A percentile compares a stretch with the other conserved stretches of the same genome.
These are phyloP conservation scores for Ammodytes marinus DNA, from an alignment of 2,113 vertebrate species.

Conservation along the genomic window DNA sequence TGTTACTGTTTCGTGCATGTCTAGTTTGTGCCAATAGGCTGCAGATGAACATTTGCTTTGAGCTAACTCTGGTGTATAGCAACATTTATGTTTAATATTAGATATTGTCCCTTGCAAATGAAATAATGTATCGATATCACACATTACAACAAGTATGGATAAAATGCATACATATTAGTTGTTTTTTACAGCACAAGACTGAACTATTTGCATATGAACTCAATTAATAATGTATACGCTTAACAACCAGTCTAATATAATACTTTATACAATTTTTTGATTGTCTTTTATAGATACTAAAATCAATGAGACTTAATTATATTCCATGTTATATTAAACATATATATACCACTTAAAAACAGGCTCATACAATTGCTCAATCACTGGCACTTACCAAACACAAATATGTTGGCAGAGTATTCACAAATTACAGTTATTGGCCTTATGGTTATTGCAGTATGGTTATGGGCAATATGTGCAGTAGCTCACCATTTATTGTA, in stretches of 20 bases:
- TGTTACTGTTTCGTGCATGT: too few species aligned
- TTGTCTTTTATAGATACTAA: not conserved
- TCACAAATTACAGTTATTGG: not conserved
- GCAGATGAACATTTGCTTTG: not conserved
- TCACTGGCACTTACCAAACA: not conserved
- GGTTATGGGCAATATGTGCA: not conserved
- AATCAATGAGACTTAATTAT: not conserved
- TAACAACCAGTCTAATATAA: constrained; percentile 1
- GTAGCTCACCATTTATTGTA: not conserved
- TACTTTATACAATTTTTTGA: not conserved
- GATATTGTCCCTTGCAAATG: not conserved
- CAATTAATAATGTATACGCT: not conserved
- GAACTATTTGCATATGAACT: not conserved
- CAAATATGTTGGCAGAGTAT: not conserved
- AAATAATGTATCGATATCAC: not conserved
- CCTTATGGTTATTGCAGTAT: not conserved
- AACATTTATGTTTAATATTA: not conserved
- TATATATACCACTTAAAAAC: too few species aligned
- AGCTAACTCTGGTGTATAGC: not conserved
- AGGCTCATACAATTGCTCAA: too few species aligned
- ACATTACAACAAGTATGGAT: not conserved
- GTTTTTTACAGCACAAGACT: not conserved
- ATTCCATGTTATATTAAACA: not conserved
- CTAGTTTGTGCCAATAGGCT: not conserved
- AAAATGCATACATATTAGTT: not conserved